Percentiles rank a stretch among this genome's conserved stretches.
Conservation (phyloP, 1,140 invertebrate species). For the Mizuhopecten yessoensis region DNA sequence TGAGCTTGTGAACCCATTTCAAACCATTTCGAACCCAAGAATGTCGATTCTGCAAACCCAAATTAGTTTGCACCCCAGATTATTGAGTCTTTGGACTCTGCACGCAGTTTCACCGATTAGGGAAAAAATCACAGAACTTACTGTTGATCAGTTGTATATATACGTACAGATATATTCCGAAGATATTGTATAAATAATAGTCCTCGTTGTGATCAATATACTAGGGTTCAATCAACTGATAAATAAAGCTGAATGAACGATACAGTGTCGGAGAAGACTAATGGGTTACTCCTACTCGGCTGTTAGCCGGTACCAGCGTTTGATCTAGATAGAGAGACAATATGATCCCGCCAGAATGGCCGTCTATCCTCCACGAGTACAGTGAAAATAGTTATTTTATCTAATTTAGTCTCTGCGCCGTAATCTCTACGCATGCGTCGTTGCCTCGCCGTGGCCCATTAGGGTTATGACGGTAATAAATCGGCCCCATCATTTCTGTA, state of each 20-base stretch:
- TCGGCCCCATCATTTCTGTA: not conserved
- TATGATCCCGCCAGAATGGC: not conserved
- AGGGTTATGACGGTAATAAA: not conserved
- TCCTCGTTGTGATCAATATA: not conserved
- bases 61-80: too few species aligned
- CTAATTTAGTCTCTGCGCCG: not conserved
- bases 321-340: conserved; percentile 8
- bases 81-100: too few species aligned
- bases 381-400: conserved; percentile 15
- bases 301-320: not conserved
- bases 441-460: not conserved
- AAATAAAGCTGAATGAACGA: not conserved
- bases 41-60: too few species aligned
- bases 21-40: too few species aligned
- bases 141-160: too few species aligned
- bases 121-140: too few species aligned
- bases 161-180: not conserved
- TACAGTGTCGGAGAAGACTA: not conserved
- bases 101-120: too few species aligned
- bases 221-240: not conserved
- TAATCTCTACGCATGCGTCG: conserved; percentile 37
- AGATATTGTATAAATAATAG: not conserved
- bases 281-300: not conserved
- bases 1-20: too few species aligned
- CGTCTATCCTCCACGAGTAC: not conserved